A percentile compares a stretch with the other conserved stretches of the same genome.
phyloP scores from a whole-genome alignment of 1,140 invertebrate genomes.

The Coenobita brevimanus region DNA sequence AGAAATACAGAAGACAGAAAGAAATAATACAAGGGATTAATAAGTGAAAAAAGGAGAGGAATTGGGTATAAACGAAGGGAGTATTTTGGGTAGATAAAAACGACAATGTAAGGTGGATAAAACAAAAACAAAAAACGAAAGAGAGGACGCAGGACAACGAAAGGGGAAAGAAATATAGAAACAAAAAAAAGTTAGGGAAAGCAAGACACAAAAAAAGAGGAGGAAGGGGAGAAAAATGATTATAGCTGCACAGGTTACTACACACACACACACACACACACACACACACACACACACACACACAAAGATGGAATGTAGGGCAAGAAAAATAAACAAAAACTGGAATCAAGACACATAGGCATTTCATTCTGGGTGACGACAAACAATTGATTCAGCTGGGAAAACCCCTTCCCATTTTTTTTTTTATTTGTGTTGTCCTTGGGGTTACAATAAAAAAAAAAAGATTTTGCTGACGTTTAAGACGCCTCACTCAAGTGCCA shows the following conservation, averaged over 20 bases:
- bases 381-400: no score
- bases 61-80: neutral
- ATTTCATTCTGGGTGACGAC: no score
- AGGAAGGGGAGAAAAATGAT: neutral
- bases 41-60: neutral
- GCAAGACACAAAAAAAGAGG: neutral
- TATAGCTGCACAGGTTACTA: neutral
- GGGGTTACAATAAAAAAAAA: no score
- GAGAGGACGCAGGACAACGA: neutral
- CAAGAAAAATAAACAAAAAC: no score
- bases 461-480: no score
- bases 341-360: no score
- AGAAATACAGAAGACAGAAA: neutral
- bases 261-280: constrained; percentile 29
- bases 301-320: constrained; percentile 27
- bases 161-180: neutral
- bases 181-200: neutral
- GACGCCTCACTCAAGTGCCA: no score
- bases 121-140: neutral
- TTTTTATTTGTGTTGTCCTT: neutral
- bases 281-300: constrained; percentile 37
- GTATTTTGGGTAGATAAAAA: neutral
- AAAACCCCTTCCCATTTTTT: no score
- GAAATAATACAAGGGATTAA: neutral
- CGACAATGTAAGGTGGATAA: neutral